Conservation (phyloP, 2,113 vertebrate genomes). For the Halichoerus grypus region DNA sequence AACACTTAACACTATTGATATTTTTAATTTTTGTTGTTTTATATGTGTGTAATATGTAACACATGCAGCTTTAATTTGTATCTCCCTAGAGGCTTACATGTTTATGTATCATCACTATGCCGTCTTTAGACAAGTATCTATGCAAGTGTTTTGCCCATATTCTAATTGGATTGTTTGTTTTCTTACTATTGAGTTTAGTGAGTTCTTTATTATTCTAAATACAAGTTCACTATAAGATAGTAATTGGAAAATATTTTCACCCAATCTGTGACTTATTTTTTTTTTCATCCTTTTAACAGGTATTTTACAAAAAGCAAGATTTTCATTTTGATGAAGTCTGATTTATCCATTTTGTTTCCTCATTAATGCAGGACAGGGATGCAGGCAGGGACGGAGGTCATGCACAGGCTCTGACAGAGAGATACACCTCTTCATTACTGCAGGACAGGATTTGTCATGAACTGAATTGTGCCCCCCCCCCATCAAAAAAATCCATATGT, state of each 20-base stretch:
- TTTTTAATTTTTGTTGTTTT: constrained; percentile 30
- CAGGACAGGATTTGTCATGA: background rate
- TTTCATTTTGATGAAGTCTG: background rate
- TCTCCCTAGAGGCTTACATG: background rate
- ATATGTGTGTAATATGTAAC: background rate
- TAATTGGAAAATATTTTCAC: background rate
- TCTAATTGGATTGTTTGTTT: background rate
- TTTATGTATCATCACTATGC: background rate
- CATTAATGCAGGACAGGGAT: background rate
- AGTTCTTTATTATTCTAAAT: background rate
- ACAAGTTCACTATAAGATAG: background rate
- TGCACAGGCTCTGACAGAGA: background rate
- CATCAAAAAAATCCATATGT: background rate
- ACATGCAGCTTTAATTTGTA: background rate
- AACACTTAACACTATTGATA: background rate
- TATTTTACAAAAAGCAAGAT: background rate
- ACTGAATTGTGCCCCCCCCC: background rate
- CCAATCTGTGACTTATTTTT: background rate
- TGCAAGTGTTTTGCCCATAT: background rate
- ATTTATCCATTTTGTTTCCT: background rate
- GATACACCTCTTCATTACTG: background rate
- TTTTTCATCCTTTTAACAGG: background rate
- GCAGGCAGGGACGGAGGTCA: background rate
- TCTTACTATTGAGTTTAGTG: background rate
- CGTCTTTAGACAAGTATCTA: background rate